Evolutionary conservation across 2,797 vertebrate species (phyloP).

Genomic region (Lycodopsis pacificus): DNA sequence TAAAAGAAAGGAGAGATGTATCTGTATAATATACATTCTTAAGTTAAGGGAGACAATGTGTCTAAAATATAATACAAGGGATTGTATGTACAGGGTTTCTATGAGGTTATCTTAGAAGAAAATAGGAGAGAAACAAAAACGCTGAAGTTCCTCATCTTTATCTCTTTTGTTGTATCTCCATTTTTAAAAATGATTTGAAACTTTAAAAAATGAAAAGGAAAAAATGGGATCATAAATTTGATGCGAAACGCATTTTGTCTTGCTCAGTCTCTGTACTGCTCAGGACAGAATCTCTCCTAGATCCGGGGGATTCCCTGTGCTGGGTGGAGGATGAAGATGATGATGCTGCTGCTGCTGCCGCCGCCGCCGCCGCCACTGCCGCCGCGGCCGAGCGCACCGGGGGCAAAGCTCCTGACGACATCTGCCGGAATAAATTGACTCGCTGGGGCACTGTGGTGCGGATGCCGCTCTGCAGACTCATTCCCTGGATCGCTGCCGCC

Average conservation of each 20-base stretch:
- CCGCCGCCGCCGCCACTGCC: slow-evolving; percentile 66
- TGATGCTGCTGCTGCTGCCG: slow-evolving; percentile 73
- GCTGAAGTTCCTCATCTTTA: slow-evolving; percentile 79
- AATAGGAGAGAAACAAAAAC: slow-evolving; percentile 84
- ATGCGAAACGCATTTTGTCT: slow-evolving; percentile 97
- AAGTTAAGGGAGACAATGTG: slow-evolving; percentile 90
- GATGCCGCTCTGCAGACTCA: slow-evolving; percentile 85
- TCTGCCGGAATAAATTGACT: slow-evolving; percentile 95
- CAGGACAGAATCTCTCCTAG: slow-evolving; percentile 91
- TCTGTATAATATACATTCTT: slow-evolving; percentile 93
- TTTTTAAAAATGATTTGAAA: slow-evolving; percentile 84
- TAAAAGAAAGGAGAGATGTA: slow-evolving; percentile 74
- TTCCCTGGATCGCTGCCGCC: slow-evolving; percentile 81
- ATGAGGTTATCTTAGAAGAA: slow-evolving; percentile 88
- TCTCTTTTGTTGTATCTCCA: slow-evolving; percentile 84
- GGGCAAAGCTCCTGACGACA: slow-evolving; percentile 96
- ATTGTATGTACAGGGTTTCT: slow-evolving; percentile 90
- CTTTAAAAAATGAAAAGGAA: slow-evolving; percentile 70
- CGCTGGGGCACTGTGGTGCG: slow-evolving; percentile 91
- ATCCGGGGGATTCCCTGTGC: slow-evolving; percentile 90
- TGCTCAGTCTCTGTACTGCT: slow-evolving; percentile 94
- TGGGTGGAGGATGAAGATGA: slow-evolving; percentile 80
- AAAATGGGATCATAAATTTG: slow-evolving; percentile 96
- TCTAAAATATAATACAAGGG: slow-evolving; percentile 95
- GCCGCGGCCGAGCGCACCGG: slow-evolving; percentile 85